A percentile compares a stretch with the other conserved stretches of the same genome.
Conservation (phyloP, 2,797 vertebrate genomes). For the Pogoniulus pusillus region DNA sequence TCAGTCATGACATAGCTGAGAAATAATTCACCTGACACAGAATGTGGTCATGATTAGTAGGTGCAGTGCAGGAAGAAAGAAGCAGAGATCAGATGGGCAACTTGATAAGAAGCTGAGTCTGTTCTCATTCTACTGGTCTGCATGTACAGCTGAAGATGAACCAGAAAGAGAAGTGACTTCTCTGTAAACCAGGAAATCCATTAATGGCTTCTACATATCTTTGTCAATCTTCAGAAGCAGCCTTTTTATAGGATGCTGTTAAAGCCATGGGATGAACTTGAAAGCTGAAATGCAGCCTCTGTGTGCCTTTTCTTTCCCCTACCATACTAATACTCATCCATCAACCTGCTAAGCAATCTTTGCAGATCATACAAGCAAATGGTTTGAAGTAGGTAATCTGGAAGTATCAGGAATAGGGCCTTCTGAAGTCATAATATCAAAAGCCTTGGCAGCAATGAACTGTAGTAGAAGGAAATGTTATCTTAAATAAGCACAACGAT, state of each 20-base stretch:
- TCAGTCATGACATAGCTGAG: not conserved
- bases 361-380: not conserved
- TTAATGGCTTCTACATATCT: not conserved
- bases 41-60: no score
- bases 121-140: not conserved
- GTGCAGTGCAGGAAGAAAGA: not conserved
- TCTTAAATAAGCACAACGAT: not conserved
- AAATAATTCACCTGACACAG: not conserved
- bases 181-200: not conserved
- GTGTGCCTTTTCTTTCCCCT: not conserved
- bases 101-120: fast-evolving
- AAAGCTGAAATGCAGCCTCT: not conserved
- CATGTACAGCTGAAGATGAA: not conserved
- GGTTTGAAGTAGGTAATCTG: not conserved
- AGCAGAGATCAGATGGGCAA: not conserved
- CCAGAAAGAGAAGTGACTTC: not conserved
- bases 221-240: not conserved
- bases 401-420: not conserved
- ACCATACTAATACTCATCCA: not conserved
- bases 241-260: not conserved
- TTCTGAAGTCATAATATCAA: not conserved
- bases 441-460: not conserved
- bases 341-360: not conserved
- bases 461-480: not conserved
- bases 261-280: not conserved